Base-by-base conservation (phyloP, 2,113 vertebrate genomes). In the Catagonus wagneri region DNA sequence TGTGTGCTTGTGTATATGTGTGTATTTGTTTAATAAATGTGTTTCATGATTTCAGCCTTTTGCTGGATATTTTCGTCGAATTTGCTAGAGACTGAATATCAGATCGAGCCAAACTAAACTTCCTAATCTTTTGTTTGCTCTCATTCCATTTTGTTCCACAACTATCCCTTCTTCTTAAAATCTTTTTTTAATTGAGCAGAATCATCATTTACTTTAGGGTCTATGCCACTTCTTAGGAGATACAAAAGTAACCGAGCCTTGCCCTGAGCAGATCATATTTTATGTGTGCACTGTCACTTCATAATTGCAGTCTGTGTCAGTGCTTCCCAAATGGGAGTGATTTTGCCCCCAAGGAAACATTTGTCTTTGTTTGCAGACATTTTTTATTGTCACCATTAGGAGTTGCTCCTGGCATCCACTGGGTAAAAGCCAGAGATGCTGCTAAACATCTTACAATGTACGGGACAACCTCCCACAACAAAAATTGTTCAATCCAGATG, bases 41-140 rank as follows among this genome's bases (percentile, higher is more conserved):
- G 65, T 75, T 72, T 72, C 54, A 66, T 13, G 76, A 89, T 83
- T 50, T 89, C 68, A 89, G 6, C 29, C 20, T 89, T 83, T 44
- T 74, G 76, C 34, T 94, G 29, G 17, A 13, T 83, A 68, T 76
- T 66, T 85, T 68, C 71, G n/a, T 68, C 68, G n/a, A 22, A 71
- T 10, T 69, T 89, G 23, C 36, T 89, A 71, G 79, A 79, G 60
- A 80, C 56, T 96, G 71, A 80, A 17, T 90, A 76, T 94, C 60
- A 91, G 87, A 87, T 74, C 66, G 50, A 60, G 56, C 50, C 32
- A 74, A 78, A 54, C 19, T 90, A 83, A 89, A 32, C 8, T 81
- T 94, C 23, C 14, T 69, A 86, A 61, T 94, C 25, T 25, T 74
- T 74, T 86, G 4, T 86, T 86, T 52, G 50, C 52, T 68, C 9